Evolutionary conservation across 2,797 vertebrate species (phyloP), one percentile per base, ranked within the genome.

Genomic region (Enteromius fasciolatus): DNA sequence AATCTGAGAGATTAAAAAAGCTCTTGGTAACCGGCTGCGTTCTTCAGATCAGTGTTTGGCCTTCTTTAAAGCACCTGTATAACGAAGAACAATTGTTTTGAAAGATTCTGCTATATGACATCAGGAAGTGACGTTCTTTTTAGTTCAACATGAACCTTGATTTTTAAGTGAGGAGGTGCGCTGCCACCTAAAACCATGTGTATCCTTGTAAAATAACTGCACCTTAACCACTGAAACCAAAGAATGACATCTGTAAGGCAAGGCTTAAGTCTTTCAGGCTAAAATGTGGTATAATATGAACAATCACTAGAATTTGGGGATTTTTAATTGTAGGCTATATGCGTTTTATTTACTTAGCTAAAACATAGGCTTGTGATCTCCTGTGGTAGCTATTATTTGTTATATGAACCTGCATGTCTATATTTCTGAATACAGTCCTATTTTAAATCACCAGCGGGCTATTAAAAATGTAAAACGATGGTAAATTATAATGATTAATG

Each of bases 61-160:
- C 39, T 69, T 69, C 20, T 44, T 14, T 9, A 74, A 75, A 59
- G n/a, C 52, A 59, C 73, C 33, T 75, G 73, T 74, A 33, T 15
- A 7, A 8, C 11, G 18, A 73, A 54, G 28, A 12, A n/a, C 5
- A 14, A 5, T 17, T 63, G 18, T 36, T 36, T 28, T 20, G 4
- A n/a, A 8, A 15, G 20, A 23, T 23, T 74, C 50, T 36, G 23
- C 70, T 33, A 1, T 8, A 14, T n/a, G 70, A 4, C 28, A 73
- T 36, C 28, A n/a, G 70, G 48, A 73, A 36, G 11, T 54, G 28
- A 75, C 36, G 73, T 41, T 10, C 48, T 54, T n/a, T 54, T 50
- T 23, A 12, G 5, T 36, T 33, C 33, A 18, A 25, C 12, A 5
- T 4, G 15, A 76, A 59, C 8, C 7, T 59, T 18, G 15, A 6